A percentile compares a stretch with the other conserved stretches of the same genome.
Evolutionary conservation across 1,140 invertebrate genomes (phyloP).

Genomic region (Daktulosphaira vitifoliae): DNA sequence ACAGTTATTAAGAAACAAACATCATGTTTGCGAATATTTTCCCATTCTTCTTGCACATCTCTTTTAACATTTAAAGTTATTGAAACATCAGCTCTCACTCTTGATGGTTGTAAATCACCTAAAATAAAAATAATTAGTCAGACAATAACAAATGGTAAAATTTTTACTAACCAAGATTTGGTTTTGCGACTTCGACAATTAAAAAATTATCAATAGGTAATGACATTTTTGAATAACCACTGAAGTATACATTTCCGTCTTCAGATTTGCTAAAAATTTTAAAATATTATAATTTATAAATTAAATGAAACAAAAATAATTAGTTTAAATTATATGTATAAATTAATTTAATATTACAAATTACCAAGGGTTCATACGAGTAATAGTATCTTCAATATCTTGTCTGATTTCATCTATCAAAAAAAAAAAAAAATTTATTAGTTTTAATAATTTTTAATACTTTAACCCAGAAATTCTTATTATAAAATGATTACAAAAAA

Average conservation of each 20-base stretch:
- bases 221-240: slow-evolving; percentile 98
- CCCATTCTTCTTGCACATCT: slow-evolving; percentile 95
- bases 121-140: neutral
- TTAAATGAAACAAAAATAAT: neutral
- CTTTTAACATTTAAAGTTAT: slow-evolving; percentile 81
- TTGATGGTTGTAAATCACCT: slow-evolving; percentile 86
- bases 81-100: slow-evolving; percentile 88
- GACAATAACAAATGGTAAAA: neutral
- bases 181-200: slow-evolving; percentile 88
- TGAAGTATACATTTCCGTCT: slow-evolving; percentile 76
- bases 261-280: slow-evolving; percentile 61
- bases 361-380: slow-evolving; percentile 87
- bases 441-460: neutral
- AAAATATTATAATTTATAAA: slow-evolving; percentile 13
- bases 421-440: slow-evolving; percentile 35
- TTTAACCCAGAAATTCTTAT: no score
- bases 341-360: slow-evolving; percentile 35
- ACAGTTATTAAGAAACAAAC: slow-evolving; percentile 94
- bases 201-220: slow-evolving; percentile 86
- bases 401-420: slow-evolving; percentile 90
- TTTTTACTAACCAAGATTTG: slow-evolving; percentile 56
- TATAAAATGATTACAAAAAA: no score
- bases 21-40: slow-evolving; percentile 91
- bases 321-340: slow-evolving; percentile 4
- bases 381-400: slow-evolving; percentile 95